A percentile compares a stretch with the other conserved stretches of the same genome.
phyloP scores from a whole-genome alignment of 2,888 invertebrate species.

The Poecilobothrus nobilitatus region DNA sequence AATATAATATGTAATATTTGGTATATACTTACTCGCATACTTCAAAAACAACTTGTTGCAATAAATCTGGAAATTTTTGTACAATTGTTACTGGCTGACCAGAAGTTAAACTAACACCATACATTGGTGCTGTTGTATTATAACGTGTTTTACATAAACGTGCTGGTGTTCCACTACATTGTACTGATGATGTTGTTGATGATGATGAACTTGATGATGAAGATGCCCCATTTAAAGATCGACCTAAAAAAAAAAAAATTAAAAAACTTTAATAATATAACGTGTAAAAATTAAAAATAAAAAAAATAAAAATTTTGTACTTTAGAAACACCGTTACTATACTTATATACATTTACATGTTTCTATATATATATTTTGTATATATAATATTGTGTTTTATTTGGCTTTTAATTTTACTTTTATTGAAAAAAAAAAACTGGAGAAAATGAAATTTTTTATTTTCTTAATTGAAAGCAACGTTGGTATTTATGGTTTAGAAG shows the following conservation, averaged over 20 bases:
- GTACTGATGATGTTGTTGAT: conserved; percentile 29
- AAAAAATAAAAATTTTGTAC: not conserved
- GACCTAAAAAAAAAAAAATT: conserved; percentile 31
- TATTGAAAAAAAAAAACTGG: not conserved
- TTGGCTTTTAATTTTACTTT: not conserved
- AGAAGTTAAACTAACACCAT: conserved; percentile 85
- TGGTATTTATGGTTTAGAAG: not conserved
- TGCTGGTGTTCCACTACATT: conserved; percentile 57
- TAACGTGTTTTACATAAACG: conserved; percentile 80
- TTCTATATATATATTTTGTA: no score
- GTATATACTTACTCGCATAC: conserved; percentile 72
- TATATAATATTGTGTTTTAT: not conserved
- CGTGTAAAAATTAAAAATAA: not conserved
- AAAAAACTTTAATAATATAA: conserved; percentile 9
- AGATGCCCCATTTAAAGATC: conserved; percentile 35
- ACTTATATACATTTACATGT: not conserved
- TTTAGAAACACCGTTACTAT: not conserved
- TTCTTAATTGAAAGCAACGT: no score
- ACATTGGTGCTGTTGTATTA: conserved; percentile 91
- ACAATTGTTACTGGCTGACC: conserved; percentile 90
- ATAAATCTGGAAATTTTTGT: conserved; percentile 84
- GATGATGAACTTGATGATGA: conserved; percentile 19
- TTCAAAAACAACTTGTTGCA: conserved; percentile 89
- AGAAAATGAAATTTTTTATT: not conserved
- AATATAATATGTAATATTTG: no score